phyloP scores from a whole-genome alignment of 2,113 vertebrate genomes.

The Climacteris rufus region DNA sequence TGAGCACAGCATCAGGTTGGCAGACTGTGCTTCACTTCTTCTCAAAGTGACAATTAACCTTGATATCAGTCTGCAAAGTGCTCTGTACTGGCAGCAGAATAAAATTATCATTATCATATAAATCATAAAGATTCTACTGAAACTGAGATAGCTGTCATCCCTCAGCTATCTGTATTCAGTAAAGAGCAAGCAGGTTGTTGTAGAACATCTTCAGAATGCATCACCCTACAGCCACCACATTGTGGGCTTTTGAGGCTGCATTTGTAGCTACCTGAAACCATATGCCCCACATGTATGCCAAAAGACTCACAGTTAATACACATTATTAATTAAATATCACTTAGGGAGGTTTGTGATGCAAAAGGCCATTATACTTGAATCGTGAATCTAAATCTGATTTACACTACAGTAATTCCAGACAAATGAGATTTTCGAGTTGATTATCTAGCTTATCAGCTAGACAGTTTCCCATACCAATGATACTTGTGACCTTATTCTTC shows the following conservation, averaged over 20 bases:
- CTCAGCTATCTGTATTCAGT: neutral
- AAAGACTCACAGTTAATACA: neutral
- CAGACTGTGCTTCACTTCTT: slow-evolving; percentile 40
- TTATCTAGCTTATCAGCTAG: neutral
- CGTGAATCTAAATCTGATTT: slow-evolving; percentile 14
- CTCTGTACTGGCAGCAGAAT: slow-evolving; percentile 41
- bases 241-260: neutral
- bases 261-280: neutral
- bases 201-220: neutral
- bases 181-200: slow-evolving; percentile 2
- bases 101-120: slow-evolving; percentile 48
- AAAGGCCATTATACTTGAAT: neutral
- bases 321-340: neutral
- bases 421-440: neutral
- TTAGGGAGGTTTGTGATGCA: neutral
- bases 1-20: slow-evolving; percentile 36
- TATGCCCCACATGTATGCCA: neutral
- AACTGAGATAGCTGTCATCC: slow-evolving; percentile 16
- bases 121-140: slow-evolving; percentile 42
- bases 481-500: neutral
- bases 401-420: neutral
- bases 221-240: neutral
- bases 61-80: slow-evolving; percentile 57
- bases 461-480: neutral
- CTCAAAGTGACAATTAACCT: slow-evolving; percentile 64